Base-by-base conservation (phyloP, 2,797 vertebrate genomes). In the Muscicapa comitata region DNA sequence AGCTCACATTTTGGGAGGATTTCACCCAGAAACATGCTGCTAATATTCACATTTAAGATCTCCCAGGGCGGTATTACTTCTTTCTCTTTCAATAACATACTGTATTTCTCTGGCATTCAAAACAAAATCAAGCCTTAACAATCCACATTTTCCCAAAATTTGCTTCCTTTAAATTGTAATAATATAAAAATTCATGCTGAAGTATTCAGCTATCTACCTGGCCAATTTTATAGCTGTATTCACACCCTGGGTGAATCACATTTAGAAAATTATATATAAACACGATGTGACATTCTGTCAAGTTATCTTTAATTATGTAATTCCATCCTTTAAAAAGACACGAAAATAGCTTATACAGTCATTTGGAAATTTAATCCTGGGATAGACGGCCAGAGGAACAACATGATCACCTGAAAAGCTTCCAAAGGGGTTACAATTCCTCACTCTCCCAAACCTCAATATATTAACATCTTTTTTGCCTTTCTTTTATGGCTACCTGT, bases 241-340 rank as follows among this genome's bases (percentile, higher is more conserved):
- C 88, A 78, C 38, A 75, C 18, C 37, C 54, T 45, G 59, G 13
- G 62, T 83, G 82, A 94, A 83, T 76, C 89, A 89, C 54, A 95
- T 88, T 80, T 63, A 94, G 85, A 87, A 92, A 95, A 93, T 78
- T 55, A 62, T 42, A 92, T 43, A 84, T 77, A 83, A 96, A 95
- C 70, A 85, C 42, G 16, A 45, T 67, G 51, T 79, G 72, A 92
- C 72, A 68, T 73, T 77, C 72, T 42, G 40, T 76, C 75, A 83
- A 72, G 65, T 74, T 83, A 80, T 28, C 51, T 92, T 89, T 89
- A 81, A 71, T 87, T 67, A 85, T 15, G 33, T 43, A 85, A 87
- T 85, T 79, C 75, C 24, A 91, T 17, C 47, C 48, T 93, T 66
- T 76, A 63, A 80, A 83, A 75, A 91, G 47, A 81, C 61, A n/a